Evolutionary conservation across 1,140 invertebrate genomes (phyloP).

Genomic region (Leptopilina boulardi): DNA sequence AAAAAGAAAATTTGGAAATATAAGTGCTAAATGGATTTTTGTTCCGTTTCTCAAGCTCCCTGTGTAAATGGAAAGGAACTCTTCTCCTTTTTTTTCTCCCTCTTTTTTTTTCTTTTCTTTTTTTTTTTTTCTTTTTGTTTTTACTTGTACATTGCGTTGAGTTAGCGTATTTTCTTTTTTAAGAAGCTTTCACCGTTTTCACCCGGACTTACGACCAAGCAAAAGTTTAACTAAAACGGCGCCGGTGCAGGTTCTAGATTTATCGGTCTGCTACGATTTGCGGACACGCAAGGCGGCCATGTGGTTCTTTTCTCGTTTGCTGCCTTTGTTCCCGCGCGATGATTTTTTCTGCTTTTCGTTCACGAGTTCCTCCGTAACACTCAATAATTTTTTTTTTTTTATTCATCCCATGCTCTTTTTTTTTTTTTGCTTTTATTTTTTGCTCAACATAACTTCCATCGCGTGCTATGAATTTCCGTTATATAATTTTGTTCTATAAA

Average conservation of each 20-base stretch:
- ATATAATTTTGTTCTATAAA: too few relatives aligned
- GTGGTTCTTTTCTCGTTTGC: conserved; percentile 41
- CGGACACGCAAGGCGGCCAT: conserved; percentile 54
- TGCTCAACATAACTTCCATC: too few relatives aligned
- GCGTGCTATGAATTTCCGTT: too few relatives aligned
- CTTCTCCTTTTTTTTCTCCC: background rate
- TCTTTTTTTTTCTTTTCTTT: background rate
- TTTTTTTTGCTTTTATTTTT: too few relatives aligned
- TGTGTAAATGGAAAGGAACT: background rate
- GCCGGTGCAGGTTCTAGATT: conserved; percentile 65
- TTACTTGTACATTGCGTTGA: background rate
- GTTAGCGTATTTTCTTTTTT: conserved; percentile 21
- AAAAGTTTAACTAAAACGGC: conserved; percentile 63
- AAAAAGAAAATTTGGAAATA: conserved; percentile 9
- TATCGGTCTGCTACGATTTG: conserved; percentile 61
- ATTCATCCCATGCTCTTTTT: background rate
- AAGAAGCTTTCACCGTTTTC: conserved; percentile 16
- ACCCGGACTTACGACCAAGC: conserved; percentile 47
- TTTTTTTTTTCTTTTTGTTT: background rate
- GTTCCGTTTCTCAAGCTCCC: background rate
- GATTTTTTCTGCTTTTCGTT: conserved; percentile 9
- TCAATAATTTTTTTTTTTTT: conserved; percentile 50
- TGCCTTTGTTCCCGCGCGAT: background rate
- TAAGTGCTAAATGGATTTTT: conserved; percentile 10
- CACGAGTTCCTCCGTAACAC: conserved; percentile 44